phyloP scores from a whole-genome alignment of 2,888 invertebrate genomes.

The Eudasyphora cyanicolor region DNA sequence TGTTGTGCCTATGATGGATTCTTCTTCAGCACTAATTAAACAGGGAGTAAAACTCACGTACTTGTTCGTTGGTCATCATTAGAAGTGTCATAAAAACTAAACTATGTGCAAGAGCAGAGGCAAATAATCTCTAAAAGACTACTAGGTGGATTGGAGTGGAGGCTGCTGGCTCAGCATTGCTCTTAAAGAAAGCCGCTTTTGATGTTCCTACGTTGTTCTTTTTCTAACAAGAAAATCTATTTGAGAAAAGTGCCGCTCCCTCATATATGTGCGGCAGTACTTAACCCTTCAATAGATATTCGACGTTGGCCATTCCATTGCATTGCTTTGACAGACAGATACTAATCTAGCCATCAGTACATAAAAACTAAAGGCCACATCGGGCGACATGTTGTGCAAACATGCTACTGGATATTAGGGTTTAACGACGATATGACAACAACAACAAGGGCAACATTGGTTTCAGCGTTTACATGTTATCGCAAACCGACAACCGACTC shows the following conservation, averaged over 20 bases:
- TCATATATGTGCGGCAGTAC: slow-evolving; percentile 14
- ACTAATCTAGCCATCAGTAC: slow-evolving; percentile 48
- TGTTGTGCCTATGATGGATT: slow-evolving; percentile 28
- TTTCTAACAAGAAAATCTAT: slow-evolving; percentile 58
- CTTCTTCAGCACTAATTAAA: slow-evolving; percentile 50
- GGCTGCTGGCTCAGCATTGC: too few relatives aligned
- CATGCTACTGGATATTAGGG: slow-evolving; percentile 77
- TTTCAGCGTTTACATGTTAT: slow-evolving; percentile 45
- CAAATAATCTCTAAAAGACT: slow-evolving; percentile 47
- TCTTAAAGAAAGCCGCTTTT: slow-evolving; percentile 56
- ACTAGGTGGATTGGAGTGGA: slow-evolving; percentile 20
- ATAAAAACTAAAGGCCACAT: slow-evolving; percentile 72
- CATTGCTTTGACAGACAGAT: slow-evolving; percentile 48
- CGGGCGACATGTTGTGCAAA: slow-evolving; percentile 79
- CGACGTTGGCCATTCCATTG: slow-evolving; percentile 28
- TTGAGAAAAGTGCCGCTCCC: slow-evolving; percentile 41
- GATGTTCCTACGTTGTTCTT: slow-evolving; percentile 27
- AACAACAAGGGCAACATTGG: slow-evolving; percentile 24
- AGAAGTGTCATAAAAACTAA: slow-evolving; percentile 68
- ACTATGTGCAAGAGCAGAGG: slow-evolving; percentile 30
- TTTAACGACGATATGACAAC: slow-evolving; percentile 62
- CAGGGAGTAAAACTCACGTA: slow-evolving; percentile 53
- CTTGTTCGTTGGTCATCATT: slow-evolving; percentile 62
- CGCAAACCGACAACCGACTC: slow-evolving; percentile 60
- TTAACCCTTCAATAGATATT: slow-evolving; percentile 48